phyloP scores from a whole-genome alignment of 2,888 invertebrate genomes.

The Zaprionus obscuricornis region DNA sequence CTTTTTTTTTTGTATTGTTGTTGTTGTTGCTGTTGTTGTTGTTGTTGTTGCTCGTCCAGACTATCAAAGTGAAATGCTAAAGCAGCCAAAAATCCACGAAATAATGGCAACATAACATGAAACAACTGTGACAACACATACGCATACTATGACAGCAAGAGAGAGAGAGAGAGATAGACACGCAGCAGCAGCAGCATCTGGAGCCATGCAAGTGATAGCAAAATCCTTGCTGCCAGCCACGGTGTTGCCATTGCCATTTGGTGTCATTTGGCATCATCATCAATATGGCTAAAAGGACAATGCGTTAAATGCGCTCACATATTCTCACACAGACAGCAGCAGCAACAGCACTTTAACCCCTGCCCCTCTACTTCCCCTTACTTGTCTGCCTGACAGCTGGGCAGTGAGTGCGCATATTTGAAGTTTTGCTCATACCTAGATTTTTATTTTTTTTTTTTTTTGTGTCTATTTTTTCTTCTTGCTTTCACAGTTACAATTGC shows the following conservation, averaged over 20 bases:
- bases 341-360: slow-evolving; percentile 22
- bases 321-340: slow-evolving; percentile 12
- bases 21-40: neutral
- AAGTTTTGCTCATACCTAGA: slow-evolving; percentile 9
- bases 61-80: slow-evolving; percentile 80
- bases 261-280: slow-evolving; percentile 78
- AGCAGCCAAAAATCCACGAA: slow-evolving; percentile 79
- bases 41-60: slow-evolving; percentile 37
- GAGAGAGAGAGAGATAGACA: neutral
- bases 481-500: slow-evolving; percentile 58
- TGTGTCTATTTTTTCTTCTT: no score
- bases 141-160: slow-evolving; percentile 12
- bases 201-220: slow-evolving; percentile 66
- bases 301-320: slow-evolving; percentile 75
- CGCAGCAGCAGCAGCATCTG: slow-evolving; percentile 19
- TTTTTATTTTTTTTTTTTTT: no score
- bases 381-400: slow-evolving; percentile 56
- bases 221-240: slow-evolving; percentile 73
- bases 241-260: slow-evolving; percentile 75
- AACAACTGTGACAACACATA: slow-evolving; percentile 79
- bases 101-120: slow-evolving; percentile 79
- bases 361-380: neutral
- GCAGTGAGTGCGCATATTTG: slow-evolving; percentile 74
- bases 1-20: slow-evolving; percentile 14
- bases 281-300: slow-evolving; percentile 79